A percentile compares a stretch with the other conserved stretches of the same genome.
phyloP scores from a whole-genome alignment of 64 coral and sea anemone species.

The Exaiptasia diaphana region DNA sequence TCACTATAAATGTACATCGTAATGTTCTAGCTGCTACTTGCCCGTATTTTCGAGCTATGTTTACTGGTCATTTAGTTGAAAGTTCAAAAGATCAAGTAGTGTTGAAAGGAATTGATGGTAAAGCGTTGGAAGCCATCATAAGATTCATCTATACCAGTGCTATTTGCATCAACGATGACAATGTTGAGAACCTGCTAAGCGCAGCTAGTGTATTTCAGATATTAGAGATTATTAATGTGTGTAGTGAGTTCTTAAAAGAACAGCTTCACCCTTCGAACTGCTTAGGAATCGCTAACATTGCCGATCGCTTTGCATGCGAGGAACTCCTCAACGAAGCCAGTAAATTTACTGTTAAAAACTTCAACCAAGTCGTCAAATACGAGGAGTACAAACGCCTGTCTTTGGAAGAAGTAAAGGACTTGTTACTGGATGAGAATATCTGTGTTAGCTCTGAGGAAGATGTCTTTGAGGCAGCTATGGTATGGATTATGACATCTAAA shows the following conservation, averaged over 20 bases:
- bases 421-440: constrained; percentile 74
- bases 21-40: constrained; percentile 81
- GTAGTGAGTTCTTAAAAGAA: constrained; percentile 83
- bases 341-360: constrained; percentile 76
- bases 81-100: constrained; percentile 45
- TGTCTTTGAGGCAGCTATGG: constrained; percentile 76
- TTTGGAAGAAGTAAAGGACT: constrained; percentile 59
- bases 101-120: constrained; percentile 53
- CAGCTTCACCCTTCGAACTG: constrained; percentile 83
- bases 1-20: constrained; percentile 60
- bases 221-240: constrained; percentile 75
- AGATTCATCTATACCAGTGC: constrained; percentile 76
- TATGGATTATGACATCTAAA: constrained; percentile 52
- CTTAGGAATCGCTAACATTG: constrained; percentile 66
- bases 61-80: constrained; percentile 74
- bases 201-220: constrained; percentile 81
- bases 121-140: constrained; percentile 61
- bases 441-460: constrained; percentile 87
- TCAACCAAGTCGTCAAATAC: constrained; percentile 68
- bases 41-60: constrained; percentile 95
- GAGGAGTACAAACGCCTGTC: constrained; percentile 70
- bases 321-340: constrained; percentile 59
- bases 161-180: constrained; percentile 64
- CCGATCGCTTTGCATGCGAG: constrained; percentile 72
- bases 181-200: constrained; percentile 66